Evolutionary conservation across 2,113 vertebrate genomes (phyloP).

Genomic region (Pseudorectes ferrugineus): DNA sequence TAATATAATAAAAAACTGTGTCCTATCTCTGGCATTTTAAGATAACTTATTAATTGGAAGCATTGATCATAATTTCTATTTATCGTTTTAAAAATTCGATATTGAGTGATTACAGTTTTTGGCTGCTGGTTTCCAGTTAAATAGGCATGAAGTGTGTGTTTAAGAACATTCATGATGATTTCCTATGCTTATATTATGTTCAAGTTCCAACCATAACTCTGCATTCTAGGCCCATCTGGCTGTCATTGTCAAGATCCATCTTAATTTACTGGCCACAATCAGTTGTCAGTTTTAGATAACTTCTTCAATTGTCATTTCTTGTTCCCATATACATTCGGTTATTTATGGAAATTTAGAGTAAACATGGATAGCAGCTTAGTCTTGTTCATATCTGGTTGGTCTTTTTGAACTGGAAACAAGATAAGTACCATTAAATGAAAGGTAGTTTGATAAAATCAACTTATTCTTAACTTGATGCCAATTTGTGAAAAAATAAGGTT

Average conservation of each 20-base stretch:
- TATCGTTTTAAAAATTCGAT: not conserved
- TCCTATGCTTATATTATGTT: constrained; percentile 57
- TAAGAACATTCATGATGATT: constrained; percentile 53
- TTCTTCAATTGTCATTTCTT: constrained; percentile 27
- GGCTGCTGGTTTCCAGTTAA: constrained; percentile 21
- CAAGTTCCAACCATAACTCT: constrained; percentile 35
- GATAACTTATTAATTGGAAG: not conserved
- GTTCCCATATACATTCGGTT: not conserved
- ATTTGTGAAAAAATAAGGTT: constrained; percentile 17
- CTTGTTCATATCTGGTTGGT: not conserved
- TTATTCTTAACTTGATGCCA: constrained; percentile 15
- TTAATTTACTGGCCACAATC: constrained; percentile 56
- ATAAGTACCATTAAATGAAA: constrained; percentile 43
- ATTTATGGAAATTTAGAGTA: constrained; percentile 58
- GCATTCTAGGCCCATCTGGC: constrained; percentile 40
- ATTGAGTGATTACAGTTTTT: constrained; percentile 5
- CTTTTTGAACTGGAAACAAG: constrained; percentile 41
- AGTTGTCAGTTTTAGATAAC: constrained; percentile 49
- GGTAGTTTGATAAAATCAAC: not conserved
- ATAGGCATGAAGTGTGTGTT: constrained; percentile 38
- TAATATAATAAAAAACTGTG: not conserved
- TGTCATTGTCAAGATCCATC: constrained; percentile 34
- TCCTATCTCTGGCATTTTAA: not conserved
- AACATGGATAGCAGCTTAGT: constrained; percentile 14
- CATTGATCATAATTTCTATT: not conserved